Evolutionary conservation across 2,113 vertebrate species (phyloP), one percentile per base, ranked within the genome.

Genomic region (Corvus moneduloides): DNA sequence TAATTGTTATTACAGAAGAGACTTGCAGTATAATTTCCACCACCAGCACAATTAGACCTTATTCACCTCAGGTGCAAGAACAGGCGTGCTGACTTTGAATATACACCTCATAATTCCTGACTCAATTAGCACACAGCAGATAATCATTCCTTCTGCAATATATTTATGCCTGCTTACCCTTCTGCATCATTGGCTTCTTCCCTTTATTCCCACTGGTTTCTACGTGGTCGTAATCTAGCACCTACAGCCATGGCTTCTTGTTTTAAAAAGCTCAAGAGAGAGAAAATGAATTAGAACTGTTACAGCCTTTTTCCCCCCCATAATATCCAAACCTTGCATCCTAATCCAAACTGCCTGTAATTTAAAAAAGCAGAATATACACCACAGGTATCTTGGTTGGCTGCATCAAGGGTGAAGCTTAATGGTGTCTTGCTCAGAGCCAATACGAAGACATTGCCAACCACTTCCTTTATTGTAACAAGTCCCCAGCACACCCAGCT

Each of bases 351-450:
- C 44, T 2, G 2, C 48, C 35, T 74, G 16, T 63, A 68, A 93
- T 80, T 71, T 73, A 17, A 85, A 95, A 95, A 92, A 93, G 41
- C 58, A 91, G 72, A 80, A 84, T 62, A 72, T 69, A 74, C 55
- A 86, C 89, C 84, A 89, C 73, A 90, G 72, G 85, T 94, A 91
- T 63, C 87, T 86, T 95, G 89, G 87, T 87, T 90, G 82, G 28
- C 78, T 67, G 80, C 76, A 59, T 83, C 51, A 61, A 92, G 79
- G 52, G 56, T 77, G 52, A 85, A 74, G 20, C 49, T 94, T 84
- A 81, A 86, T 39, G 39, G 71, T 44, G 55, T 51, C 68, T 74
- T 83, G 52, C 35, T 88, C 32, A 67, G 81, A 88, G 93, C 68
- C 87, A 92, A 49, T 3, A 2, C 5, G 1, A 88, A 64, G 82